A percentile compares a stretch with the other conserved stretches of the same genome.
Conservation (phyloP, 2,797 vertebrate species). For the Sebastes paucispinis region DNA sequence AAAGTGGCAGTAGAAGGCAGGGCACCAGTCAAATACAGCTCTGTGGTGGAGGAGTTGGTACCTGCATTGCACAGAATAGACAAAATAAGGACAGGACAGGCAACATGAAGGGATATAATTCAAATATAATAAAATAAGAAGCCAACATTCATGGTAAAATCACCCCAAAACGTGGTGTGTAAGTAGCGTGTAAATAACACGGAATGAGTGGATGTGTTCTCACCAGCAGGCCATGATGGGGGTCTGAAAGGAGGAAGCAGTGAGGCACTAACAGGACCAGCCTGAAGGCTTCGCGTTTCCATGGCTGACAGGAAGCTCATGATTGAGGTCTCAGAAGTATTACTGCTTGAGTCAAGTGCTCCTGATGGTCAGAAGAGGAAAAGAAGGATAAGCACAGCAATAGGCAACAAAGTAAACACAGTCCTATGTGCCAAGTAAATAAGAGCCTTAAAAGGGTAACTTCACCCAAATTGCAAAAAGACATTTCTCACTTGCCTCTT, state of each 20-base stretch:
- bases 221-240: conserved; percentile 93
- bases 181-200: neutral
- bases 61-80: conserved; percentile 74
- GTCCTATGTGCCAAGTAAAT: neutral
- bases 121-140: neutral
- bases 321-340: conserved; percentile 94
- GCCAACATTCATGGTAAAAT: neutral
- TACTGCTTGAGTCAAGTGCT: conserved; percentile 90
- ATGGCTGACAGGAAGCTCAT: conserved; percentile 97
- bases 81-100: neutral
- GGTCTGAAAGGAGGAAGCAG: conserved; percentile 94
- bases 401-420: neutral
- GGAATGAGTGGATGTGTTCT: conserved; percentile 31
- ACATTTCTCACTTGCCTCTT: neutral
- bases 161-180: too few relatives aligned
- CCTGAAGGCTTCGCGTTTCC: conserved; percentile 92
- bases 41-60: conserved; percentile 92
- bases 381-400: conserved; percentile 16
- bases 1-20: conserved; percentile 94
- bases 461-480: neutral
- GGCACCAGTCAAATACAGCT: conserved; percentile 95
- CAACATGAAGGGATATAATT: neutral
- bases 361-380: conserved; percentile 62
- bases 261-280: conserved; percentile 93
- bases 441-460: neutral